Base-by-base conservation (phyloP, 2,888 invertebrate genomes). In the Amphipoea oculea region DNA sequence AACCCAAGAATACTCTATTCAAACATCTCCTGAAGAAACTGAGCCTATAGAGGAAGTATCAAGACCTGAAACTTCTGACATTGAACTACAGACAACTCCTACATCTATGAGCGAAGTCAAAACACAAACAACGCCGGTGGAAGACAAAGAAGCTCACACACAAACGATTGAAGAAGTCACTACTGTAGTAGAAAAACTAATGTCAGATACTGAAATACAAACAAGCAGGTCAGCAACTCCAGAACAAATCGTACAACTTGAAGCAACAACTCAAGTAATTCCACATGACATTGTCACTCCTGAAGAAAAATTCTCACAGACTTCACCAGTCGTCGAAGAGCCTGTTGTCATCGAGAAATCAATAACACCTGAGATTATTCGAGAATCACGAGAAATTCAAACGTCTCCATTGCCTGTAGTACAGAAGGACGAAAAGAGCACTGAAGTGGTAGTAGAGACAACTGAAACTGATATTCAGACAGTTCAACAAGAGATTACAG, bases 101-200 rank as follows among this genome's bases (percentile, higher is more conserved):
- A 96, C 96, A 82, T 92, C 94, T 72, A 90, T 96, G 0, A 95
- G 93, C 76, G 97, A 97, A 90, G 95, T 92, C 45, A 94, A 97
- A 63, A 96, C 97, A 75, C 98, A 98, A 95, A 98, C 98, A 7
- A 96, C 97, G 23, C 97, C 97, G 12, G 91, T 95, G 4, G 93
- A 96, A 76, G 96, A 95, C 57, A 95, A 93, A 86, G 95, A 95
- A 89, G 94, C 88, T 73, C 93, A 96, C 75, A 95, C 96, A 54
- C 96, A 96, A 85, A 97, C 97, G 63, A 85, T 91, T 11, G 95
- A 94, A 82, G 94, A 94, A 85, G 90, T 93, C 0, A 91, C 89
- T 40, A 89, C 93, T 17, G 92, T 95, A 70, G 95, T 96, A 66
- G 95, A 96, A 82, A 96, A 94, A 79, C 89, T 95, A 20, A 92